Base-by-base conservation (phyloP, 2,888 invertebrate genomes). In the Melinaea marsaeus region DNA sequence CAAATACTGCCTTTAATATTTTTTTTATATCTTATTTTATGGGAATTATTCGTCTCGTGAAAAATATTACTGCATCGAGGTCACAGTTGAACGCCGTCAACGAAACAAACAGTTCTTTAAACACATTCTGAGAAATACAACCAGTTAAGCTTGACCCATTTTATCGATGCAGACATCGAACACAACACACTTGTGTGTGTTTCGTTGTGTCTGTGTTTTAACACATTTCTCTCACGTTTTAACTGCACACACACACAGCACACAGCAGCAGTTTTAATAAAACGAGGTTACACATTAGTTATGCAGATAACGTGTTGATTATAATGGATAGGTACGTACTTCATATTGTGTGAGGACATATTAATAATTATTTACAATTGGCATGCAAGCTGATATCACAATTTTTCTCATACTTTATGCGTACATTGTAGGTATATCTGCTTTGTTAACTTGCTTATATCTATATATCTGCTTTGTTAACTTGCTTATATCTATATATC, bases 81-180 rank as follows among this genome's bases (percentile, higher is more conserved):
- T 65, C 63, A 47, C 48, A 64, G 61, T 63, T 62, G 57, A 64
- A 62, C 42, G 60, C 51, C 54, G 61, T 60, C 42, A 60, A 59
- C 56, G 51, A 61, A 63, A 68, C 65, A 65, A 68, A 63, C 68
- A 63, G 60, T 62, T 60, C 62, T 60, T 65, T 63, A 60, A 58
- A 47, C 57, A 22, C 60, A 58, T 63, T 66, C 63, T 42, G 54
- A 63, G 62, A 60, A 64, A 51, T 65, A 57, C 59, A 59, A 63
- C 63, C 63, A 60, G 65, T 65, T 60, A 56, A 58, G 62, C 63
- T 60, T 60, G 54, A 60, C 62, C 63, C 47, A 62, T 68, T 65
- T 55, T 45, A 13, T 37, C 47, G 33, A n/a, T 47, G 37, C 22
- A 55, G 57, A 56, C 56, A 47, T 61, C 42, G 48, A 55, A 61